phyloP scores from a whole-genome alignment of 2,888 invertebrate species.

The Harmothoe impar region DNA sequence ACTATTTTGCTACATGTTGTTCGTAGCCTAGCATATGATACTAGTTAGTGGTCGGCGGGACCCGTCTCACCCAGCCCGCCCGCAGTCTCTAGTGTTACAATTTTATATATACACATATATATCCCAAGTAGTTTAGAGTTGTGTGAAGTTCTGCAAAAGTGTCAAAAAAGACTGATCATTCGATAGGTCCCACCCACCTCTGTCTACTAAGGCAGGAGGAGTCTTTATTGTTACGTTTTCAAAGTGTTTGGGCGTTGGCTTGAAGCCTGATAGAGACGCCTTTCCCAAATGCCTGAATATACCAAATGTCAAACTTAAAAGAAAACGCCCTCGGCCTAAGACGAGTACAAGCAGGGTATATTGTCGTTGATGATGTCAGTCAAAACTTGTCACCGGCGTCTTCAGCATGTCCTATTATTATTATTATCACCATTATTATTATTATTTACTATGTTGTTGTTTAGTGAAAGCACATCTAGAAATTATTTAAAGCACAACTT shows the following conservation, averaged over 20 bases:
- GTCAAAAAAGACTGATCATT: constrained; percentile 50
- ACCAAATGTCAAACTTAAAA: constrained; percentile 31
- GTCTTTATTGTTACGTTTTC: not conserved
- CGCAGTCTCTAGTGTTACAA: constrained; percentile 40
- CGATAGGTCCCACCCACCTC: constrained; percentile 16
- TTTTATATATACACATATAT: constrained; percentile 39
- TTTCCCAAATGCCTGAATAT: constrained; percentile 18
- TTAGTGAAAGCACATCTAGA: constrained; percentile 50
- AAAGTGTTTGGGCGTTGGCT: constrained; percentile 2
- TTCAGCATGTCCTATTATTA: not conserved
- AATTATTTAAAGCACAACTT: constrained; percentile 42
- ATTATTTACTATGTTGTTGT: constrained; percentile 56
- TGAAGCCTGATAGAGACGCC: constrained; percentile 17
- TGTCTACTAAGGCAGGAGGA: not conserved
- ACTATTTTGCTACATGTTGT: constrained; percentile 63
- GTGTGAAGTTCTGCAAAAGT: constrained; percentile 59
- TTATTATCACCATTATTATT: constrained; percentile 10
- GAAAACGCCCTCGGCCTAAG: not conserved
- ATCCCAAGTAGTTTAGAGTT: constrained; percentile 41
- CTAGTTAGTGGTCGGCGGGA: constrained; percentile 30
- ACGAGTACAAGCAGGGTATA: constrained; percentile 41
- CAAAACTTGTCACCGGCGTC: not conserved
- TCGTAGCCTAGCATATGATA: constrained; percentile 36
- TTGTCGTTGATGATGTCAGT: constrained; percentile 19
- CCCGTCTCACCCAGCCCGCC: constrained; percentile 7